Conservation (phyloP, 2,888 invertebrate genomes). For the Trachelus troglodyta region DNA sequence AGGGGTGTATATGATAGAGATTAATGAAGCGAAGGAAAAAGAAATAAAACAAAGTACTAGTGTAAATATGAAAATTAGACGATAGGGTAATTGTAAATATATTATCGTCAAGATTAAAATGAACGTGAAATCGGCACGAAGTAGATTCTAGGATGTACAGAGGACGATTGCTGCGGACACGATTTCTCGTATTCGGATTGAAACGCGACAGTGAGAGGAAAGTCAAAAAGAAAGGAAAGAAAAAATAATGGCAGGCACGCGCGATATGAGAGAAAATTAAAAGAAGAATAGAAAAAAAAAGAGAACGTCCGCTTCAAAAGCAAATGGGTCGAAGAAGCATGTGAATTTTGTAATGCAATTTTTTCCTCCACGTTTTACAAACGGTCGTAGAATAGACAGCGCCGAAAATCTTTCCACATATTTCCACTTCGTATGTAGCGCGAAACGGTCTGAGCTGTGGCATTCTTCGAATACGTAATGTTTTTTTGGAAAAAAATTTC, state of each 20-base stretch:
- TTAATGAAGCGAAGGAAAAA: neutral
- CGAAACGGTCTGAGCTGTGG: slow-evolving; percentile 14
- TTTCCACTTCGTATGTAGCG: slow-evolving; percentile 12
- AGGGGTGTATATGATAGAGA: slow-evolving; percentile 35
- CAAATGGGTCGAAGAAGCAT: no score
- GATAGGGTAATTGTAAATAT: slow-evolving; percentile 21
- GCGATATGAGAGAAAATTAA: no score
- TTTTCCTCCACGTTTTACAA: no score
- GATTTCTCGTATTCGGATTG: neutral
- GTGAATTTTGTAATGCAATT: no score
- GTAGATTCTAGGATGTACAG: slow-evolving; percentile 39
- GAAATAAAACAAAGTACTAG: slow-evolving; percentile 15
- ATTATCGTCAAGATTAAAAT: slow-evolving; percentile 9
- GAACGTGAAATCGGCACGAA: slow-evolving; percentile 17
- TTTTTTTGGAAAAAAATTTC: no score
- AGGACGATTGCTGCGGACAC: slow-evolving; percentile 6
- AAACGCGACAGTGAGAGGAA: no score
- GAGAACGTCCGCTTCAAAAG: no score
- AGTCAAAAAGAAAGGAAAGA: no score
- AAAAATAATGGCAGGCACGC: no score
- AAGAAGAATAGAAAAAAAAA: no score
- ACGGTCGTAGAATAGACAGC: no score
- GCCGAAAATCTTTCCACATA: no score
- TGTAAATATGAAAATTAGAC: slow-evolving; percentile 38
- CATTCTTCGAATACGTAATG: neutral